A percentile compares a stretch with the other conserved stretches of the same genome.
These are phyloP conservation scores for Archips crataeganus DNA, from an alignment of 2,888 invertebrate genomes.

Conservation along the genomic window DNA sequence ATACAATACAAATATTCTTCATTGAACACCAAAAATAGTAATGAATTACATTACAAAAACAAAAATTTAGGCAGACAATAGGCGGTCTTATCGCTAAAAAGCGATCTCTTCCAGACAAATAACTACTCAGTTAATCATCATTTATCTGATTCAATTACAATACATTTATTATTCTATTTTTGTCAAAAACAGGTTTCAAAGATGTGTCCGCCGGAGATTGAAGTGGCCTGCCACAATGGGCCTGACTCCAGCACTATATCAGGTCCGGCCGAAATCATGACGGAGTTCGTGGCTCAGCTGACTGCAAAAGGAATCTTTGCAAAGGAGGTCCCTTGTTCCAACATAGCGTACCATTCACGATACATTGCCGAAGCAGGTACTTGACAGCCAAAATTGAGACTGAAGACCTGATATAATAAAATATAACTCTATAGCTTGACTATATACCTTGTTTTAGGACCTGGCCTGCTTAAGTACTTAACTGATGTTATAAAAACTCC, in stretches of 20 bases:
- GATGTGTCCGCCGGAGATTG: conserved; percentile 86
- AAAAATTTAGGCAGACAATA: too few species aligned
- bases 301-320: conserved; percentile 69
- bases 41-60: too few species aligned
- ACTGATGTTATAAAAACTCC: conserved; percentile 86
- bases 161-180: not conserved
- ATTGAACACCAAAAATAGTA: too few species aligned
- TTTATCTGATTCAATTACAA: too few species aligned
- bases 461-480: conserved; percentile 81
- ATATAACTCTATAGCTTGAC: not conserved
- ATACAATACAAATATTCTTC: too few species aligned
- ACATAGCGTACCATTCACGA: conserved; percentile 95
- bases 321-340: conserved; percentile 87
- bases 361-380: conserved; percentile 89
- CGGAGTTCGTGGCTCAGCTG: conserved; percentile 83
- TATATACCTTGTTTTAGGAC: conserved; percentile 57
- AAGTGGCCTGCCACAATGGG: conserved; percentile 93
- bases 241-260: conserved; percentile 92
- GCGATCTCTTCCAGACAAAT: too few species aligned
- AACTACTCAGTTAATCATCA: too few species aligned
- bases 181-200: conserved; percentile 56
- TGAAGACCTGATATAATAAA: not conserved
- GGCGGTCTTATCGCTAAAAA: too few species aligned
- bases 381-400: not conserved
- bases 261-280: conserved; percentile 88